Evolutionary conservation across 2,797 vertebrate species (phyloP).

Genomic region (Enteromius viviparus): DNA sequence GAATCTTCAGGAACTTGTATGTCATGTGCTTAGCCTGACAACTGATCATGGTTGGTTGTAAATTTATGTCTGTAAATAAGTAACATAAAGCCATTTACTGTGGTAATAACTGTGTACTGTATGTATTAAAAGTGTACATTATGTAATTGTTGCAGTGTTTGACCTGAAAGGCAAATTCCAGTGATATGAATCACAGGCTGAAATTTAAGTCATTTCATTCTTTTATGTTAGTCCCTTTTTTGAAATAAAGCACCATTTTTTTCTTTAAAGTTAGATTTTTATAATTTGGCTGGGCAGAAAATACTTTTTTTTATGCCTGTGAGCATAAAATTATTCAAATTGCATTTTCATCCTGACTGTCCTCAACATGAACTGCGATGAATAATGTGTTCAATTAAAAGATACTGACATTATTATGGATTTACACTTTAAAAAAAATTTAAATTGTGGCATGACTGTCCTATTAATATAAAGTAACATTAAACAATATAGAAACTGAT

Average conservation of each 20-base stretch:
- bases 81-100: slow-evolving; percentile 25
- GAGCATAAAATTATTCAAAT: background rate
- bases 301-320: background rate
- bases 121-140: slow-evolving; percentile 45
- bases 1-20: background rate
- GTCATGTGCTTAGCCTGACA: slow-evolving; percentile 17
- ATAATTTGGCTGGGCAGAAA: background rate
- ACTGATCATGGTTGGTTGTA: slow-evolving; percentile 4
- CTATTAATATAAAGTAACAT: background rate
- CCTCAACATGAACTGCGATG: background rate
- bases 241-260: background rate
- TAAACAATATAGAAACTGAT: background rate
- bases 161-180: slow-evolving; percentile 29
- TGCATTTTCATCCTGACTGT: background rate
- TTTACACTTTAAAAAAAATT: background rate
- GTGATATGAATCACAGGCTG: slow-evolving; percentile 1
- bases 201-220: background rate
- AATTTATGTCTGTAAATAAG: slow-evolving; percentile 32
- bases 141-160: slow-evolving; percentile 35
- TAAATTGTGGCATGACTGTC: background rate
- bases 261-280: background rate
- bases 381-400: background rate
- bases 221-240: background rate
- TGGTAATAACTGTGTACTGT: slow-evolving; percentile 16
- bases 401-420: background rate